Base-by-base conservation (phyloP, 1,140 invertebrate genomes). In the Monomorium pharaonis region DNA sequence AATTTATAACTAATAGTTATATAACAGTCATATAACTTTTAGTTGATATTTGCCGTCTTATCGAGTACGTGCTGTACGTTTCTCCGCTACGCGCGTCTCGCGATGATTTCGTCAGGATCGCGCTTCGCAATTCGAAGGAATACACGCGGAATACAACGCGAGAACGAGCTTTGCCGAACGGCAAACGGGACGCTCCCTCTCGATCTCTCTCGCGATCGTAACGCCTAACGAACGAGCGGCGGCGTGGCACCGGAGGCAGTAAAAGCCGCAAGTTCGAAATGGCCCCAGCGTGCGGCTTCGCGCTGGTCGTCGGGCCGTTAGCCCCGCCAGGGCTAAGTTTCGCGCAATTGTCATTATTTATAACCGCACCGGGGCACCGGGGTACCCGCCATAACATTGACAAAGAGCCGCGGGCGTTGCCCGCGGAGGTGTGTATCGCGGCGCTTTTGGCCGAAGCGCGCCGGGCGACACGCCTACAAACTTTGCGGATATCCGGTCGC, bases 341-440 rank as follows among this genome's bases (percentile, higher is more conserved):
- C 90, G 86, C 85, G 90, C 87, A 90, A 92, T 94, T 91, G 91
- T 90, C 89, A 94, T 95, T 94, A 95, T 94, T 94, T 94, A 95
- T 93, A 94, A 94, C 86, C 88, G 89, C 69, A n/a, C n/a, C n/a
- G 92, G 67, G 67, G 37, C 67, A 58, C 88, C 90, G 86, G 91
- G 90, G 0, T n/a, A 14, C 44, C 44, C 91, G 91, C 90, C 89
- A 91, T 92, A 94, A 93, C 93, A 93, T 94, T 95, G 94, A 95
- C 93, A 94, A 94, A 95, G 94, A 91, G 92, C 86, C 93, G 92
- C 87, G 93, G 93, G 91, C 81, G 56, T 89, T 78, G 80, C 88
- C 86, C 86, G 86, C 86, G 91, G 89, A 93, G 92, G 93, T 69
- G 83, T 69, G 84, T 69, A 75, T 76, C 62, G 47, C 56, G 33